phyloP scores from a whole-genome alignment of 2,797 vertebrate genomes.

The Diglossa cyanea region DNA sequence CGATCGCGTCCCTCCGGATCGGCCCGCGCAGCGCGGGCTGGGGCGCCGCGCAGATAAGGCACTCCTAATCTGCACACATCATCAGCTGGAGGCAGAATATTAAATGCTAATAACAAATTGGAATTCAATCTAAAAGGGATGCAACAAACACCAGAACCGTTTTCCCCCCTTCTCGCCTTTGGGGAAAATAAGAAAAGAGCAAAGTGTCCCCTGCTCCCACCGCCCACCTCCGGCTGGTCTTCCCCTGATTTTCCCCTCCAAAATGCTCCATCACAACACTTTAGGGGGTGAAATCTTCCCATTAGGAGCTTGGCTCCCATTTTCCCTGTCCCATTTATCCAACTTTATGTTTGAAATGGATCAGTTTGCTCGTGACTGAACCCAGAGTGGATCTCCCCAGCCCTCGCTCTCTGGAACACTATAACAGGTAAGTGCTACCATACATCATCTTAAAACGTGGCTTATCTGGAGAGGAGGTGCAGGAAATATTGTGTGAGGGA shows the following conservation, averaged over 20 bases:
- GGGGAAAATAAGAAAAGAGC: background rate
- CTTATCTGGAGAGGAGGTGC: constrained; percentile 56
- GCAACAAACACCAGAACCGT: background rate
- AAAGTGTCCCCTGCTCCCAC: accelerated
- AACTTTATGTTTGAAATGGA: constrained; percentile 26
- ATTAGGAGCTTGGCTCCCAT: background rate
- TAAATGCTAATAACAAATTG: constrained; percentile 44
- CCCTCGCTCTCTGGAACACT: constrained; percentile 32
- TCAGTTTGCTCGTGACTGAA: background rate
- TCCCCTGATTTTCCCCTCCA: background rate
- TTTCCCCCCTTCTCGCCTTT: background rate
- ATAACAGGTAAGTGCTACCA: constrained; percentile 55
- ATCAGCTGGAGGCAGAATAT: constrained; percentile 21
- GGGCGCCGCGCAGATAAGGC: background rate
- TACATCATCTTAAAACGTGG: constrained; percentile 61
- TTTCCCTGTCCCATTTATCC: constrained; percentile 8
- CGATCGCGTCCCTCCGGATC: constrained; percentile 38
- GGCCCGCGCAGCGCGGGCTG: background rate
- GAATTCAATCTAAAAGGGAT: constrained; percentile 8
- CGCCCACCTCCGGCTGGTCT: background rate
- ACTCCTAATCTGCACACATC: background rate
- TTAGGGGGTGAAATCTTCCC: background rate
- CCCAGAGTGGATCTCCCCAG: background rate
- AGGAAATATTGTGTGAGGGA: constrained; percentile 43
- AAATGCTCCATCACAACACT: background rate